These are phyloP conservation scores for Lordiphosa collinella DNA, from an alignment of 1,140 invertebrate genomes.

Conservation along the genomic window DNA sequence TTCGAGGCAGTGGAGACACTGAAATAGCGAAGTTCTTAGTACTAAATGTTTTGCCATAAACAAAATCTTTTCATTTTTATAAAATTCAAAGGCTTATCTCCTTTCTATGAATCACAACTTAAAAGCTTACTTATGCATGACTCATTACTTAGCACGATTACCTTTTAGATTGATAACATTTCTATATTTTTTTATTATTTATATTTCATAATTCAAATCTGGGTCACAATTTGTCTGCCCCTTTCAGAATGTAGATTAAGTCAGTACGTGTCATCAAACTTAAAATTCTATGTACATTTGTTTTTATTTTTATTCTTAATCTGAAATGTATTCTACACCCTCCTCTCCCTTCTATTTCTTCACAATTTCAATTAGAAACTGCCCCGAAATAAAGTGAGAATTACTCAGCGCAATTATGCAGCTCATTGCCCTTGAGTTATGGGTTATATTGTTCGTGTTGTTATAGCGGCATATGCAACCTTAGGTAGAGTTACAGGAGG, in stretches of 20 bases:
- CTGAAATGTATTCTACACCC: conserved; percentile 23
- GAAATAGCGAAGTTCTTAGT: too few species aligned
- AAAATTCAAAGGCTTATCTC: too few species aligned
- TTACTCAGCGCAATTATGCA: conserved; percentile 77
- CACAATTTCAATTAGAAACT: conserved; percentile 43
- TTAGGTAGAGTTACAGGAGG: conserved; percentile 23
- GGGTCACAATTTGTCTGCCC: conserved; percentile 3
- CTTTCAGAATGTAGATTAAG: conserved; percentile 6
- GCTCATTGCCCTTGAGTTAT: conserved; percentile 76
- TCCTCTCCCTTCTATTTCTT: too few species aligned
- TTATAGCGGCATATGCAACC: conserved; percentile 39
- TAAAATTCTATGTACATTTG: conserved; percentile 20
- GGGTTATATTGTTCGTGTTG: conserved; percentile 37
- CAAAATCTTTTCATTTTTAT: too few species aligned
- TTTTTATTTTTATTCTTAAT: conserved; percentile 17
- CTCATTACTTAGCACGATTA: too few species aligned
- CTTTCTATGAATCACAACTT: too few species aligned
- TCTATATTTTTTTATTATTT: too few species aligned
- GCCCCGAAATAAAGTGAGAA: conserved; percentile 66
- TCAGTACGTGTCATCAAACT: conserved; percentile 21
- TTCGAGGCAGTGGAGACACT: too few species aligned
- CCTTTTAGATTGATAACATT: too few species aligned
- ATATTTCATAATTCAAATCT: conserved; percentile 1
- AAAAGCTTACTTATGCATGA: too few species aligned
- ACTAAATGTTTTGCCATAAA: too few species aligned